Conservation (phyloP, 1,140 invertebrate genomes). For the Lasioglossum albipes region DNA sequence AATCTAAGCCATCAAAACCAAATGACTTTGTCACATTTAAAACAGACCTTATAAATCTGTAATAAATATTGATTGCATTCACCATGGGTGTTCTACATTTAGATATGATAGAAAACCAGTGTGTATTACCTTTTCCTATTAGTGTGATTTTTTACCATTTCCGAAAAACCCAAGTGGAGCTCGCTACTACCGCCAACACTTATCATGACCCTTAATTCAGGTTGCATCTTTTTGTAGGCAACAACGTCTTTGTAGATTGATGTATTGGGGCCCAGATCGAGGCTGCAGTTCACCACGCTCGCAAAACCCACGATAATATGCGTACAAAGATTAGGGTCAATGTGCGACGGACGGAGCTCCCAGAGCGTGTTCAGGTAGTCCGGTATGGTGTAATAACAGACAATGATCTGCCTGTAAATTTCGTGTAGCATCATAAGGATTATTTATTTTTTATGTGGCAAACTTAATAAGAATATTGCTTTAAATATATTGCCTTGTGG, state of each 20-base stretch:
- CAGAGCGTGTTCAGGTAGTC: slow-evolving; percentile 62
- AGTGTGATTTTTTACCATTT: slow-evolving; percentile 85
- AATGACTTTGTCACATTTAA: slow-evolving; percentile 83
- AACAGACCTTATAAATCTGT: slow-evolving; percentile 86
- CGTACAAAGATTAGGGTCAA: slow-evolving; percentile 87
- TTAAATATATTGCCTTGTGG: slow-evolving; percentile 44
- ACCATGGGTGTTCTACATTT: not conserved
- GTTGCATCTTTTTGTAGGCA: slow-evolving; percentile 83
- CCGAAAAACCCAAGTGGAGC: slow-evolving; percentile 82
- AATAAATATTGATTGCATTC: not conserved
- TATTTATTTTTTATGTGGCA: not conserved
- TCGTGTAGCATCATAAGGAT: not conserved
- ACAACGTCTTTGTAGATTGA: slow-evolving; percentile 81
- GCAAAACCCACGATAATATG: slow-evolving; percentile 91
- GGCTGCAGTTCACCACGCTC: slow-evolving; percentile 82
- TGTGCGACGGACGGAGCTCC: slow-evolving; percentile 80
- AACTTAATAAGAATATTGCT: not conserved
- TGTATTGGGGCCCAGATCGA: slow-evolving; percentile 77
- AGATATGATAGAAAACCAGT: slow-evolving; percentile 6
- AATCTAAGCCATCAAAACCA: slow-evolving; percentile 89
- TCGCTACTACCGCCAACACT: slow-evolving; percentile 87
- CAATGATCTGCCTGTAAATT: slow-evolving; percentile 58
- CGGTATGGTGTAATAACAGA: slow-evolving; percentile 84
- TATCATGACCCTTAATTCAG: slow-evolving; percentile 87
- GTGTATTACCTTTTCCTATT: slow-evolving; percentile 82